Base-by-base conservation (phyloP, 2,888 invertebrate genomes). In the Mythimna pallens region DNA sequence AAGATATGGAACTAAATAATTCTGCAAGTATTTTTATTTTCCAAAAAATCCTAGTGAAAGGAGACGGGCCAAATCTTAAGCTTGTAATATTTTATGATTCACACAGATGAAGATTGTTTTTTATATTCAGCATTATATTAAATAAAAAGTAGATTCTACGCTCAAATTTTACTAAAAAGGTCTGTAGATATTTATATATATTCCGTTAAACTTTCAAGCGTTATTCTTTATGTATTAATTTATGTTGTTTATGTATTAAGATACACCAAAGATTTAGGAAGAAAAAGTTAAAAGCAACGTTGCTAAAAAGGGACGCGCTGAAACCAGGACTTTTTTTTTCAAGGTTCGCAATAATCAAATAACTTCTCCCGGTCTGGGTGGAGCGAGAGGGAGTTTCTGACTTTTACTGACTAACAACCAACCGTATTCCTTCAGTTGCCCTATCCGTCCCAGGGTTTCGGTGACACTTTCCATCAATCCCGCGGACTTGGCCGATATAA, bases 201-300 rank as follows among this genome's bases (percentile, higher is more conserved):
- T 57, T 36, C n/a, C 20, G 59, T 22, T 10, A 73, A 9, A 30
- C 50, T 52, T 62, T 52, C 22, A 61, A 62, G 40, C 54, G 50
- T 34, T 22, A 34, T 34, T 12, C 54, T 54, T 43, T 34, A 47
- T 34, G 20, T 47, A 25, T 47, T 3, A 55, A 54, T n/a, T n/a
- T n/a, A n/a, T n/a, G n/a, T n/a, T n/a, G n/a, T 54, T 43, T 34
- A 47, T 34, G 20, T 47, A 25, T 47, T 3, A 55, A 54, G 63
- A 61, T 63, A 62, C 54, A 34, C 74, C 74, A 54, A 62, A 75
- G 3, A 75, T 36, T 34, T 55, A 25, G 34, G 36, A 72, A n/a
- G 43, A 36, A 63, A 58, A 75, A 75, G 43, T 72, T 55, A 47
- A 55, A 69, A 75, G 65, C 43, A 25, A 55, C 17, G 34, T 73